Percentiles rank a stretch among this genome's conserved stretches.
These are phyloP conservation scores for Lepidostoma basale DNA, from an alignment of 1,140 invertebrate species.

Conservation along the genomic window DNA sequence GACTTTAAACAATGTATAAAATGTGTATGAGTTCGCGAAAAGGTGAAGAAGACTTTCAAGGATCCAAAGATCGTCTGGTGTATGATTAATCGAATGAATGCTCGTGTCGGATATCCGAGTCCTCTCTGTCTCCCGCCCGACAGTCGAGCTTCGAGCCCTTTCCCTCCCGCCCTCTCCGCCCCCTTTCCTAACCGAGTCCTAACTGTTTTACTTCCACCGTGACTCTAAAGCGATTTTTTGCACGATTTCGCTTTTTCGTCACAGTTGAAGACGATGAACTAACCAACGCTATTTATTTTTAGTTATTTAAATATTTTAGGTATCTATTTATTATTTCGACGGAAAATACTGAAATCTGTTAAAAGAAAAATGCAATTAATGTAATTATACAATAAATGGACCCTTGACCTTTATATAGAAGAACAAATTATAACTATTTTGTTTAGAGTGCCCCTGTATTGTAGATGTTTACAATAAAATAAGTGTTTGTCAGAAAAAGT, in stretches of 20 bases:
- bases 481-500: too few species aligned
- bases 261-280: conserved; percentile 23
- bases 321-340: conserved; percentile 25
- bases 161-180: neutral
- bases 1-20: conserved; percentile 43
- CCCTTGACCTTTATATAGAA: neutral
- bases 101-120: neutral
- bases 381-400: too few species aligned
- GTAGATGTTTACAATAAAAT: too few species aligned
- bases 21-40: conserved; percentile 34
- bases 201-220: conserved; percentile 13
- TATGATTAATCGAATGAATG: conserved; percentile 10
- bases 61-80: conserved; percentile 46
- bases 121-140: neutral
- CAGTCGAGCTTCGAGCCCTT: neutral
- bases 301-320: conserved; percentile 24
- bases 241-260: conserved; percentile 25
- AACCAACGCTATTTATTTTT: conserved; percentile 27
- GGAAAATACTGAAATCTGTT: neutral
- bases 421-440: neutral
- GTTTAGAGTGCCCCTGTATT: too few species aligned
- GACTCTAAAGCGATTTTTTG: conserved; percentile 22
- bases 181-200: neutral
- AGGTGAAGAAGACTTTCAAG: conserved; percentile 41
- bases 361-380: neutral